Evolutionary conservation across 2,113 vertebrate species (phyloP).

Genomic region (Daboia siamensis): DNA sequence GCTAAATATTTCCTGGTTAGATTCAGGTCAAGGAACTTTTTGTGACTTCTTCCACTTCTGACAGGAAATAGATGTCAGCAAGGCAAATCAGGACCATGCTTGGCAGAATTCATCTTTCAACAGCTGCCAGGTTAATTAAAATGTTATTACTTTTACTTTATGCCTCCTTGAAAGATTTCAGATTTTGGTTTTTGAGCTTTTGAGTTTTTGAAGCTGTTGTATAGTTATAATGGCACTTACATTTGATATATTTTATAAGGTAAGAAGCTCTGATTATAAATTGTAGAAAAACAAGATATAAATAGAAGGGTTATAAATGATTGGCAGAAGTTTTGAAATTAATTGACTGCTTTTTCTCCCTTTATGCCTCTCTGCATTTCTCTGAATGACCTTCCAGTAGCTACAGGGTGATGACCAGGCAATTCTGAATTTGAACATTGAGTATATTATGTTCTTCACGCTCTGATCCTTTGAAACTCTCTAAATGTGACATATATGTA

Average conservation of each 20-base stretch:
- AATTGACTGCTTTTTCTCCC: conserved; percentile 25
- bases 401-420: conserved; percentile 29
- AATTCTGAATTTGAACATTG: conserved; percentile 33
- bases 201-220: not conserved
- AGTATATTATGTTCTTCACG: conserved; percentile 32
- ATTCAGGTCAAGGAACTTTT: not conserved
- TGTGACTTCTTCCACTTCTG: not conserved
- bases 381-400: conserved; percentile 47
- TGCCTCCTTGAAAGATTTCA: not conserved
- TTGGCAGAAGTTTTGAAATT: conserved; percentile 36
- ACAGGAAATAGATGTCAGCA: not conserved
- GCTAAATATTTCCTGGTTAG: not conserved
- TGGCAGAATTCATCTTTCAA: not conserved
- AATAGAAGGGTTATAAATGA: not conserved
- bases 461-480: conserved; percentile 4
- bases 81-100: not conserved
- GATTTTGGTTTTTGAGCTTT: not conserved
- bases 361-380: conserved; percentile 22
- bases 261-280: not conserved
- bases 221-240: not conserved
- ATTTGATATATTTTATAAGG: not conserved
- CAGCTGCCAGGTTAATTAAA: not conserved
- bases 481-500: conserved; percentile 15
- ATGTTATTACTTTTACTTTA: not conserved
- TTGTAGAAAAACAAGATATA: not conserved